Evolutionary conservation across 1,140 invertebrate species (phyloP).

Genomic region (Mamestra configurata): DNA sequence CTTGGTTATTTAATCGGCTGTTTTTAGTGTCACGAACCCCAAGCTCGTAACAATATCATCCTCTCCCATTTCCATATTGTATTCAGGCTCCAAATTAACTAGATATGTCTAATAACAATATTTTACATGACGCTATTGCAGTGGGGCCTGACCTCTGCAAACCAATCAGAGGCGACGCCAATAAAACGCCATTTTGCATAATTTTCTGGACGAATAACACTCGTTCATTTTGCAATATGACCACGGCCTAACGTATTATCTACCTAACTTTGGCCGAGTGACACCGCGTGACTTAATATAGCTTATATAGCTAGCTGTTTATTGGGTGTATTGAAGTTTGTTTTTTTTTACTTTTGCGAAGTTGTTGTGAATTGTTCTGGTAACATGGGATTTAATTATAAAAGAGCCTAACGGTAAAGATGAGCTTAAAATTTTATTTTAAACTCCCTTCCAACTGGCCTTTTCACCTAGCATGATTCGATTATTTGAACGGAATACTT

Average conservation of each 20-base stretch:
- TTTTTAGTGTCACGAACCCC: too few species aligned
- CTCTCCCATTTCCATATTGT: not conserved
- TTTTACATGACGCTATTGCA: not conserved
- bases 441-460: too few species aligned
- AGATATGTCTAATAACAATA: not conserved
- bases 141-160: not conserved
- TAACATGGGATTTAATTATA: too few species aligned
- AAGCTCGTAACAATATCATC: too few species aligned
- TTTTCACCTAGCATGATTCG: too few species aligned
- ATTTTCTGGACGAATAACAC: not conserved
- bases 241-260: not conserved
- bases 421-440: too few species aligned
- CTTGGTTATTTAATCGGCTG: too few species aligned
- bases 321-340: not conserved
- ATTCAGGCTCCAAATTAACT: not conserved
- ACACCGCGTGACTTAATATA: not conserved
- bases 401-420: too few species aligned
- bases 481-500: too few species aligned
- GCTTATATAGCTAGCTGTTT: not conserved
- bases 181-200: not conserved
- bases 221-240: slow-evolving; percentile 8
- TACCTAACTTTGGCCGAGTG: not conserved
- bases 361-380: too few species aligned
- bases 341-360: too few species aligned
- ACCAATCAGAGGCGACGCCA: not conserved